These are phyloP conservation scores for Prostheceraeus crozeri DNA, from an alignment of 2,888 invertebrate species.

Conservation along the genomic window DNA sequence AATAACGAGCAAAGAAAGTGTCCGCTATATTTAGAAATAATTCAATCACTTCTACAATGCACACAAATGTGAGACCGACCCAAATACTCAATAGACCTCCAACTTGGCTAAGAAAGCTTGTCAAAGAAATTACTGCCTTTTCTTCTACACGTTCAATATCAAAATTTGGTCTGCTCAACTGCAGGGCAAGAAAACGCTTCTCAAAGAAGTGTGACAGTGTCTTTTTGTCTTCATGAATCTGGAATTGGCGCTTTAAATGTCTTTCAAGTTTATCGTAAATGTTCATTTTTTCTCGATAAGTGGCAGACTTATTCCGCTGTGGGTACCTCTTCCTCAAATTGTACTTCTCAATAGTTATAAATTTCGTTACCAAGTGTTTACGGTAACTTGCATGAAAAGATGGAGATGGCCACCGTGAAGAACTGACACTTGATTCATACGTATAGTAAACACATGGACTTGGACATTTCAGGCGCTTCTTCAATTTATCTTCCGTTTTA, in stretches of 20 bases:
- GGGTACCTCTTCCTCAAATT: too few species aligned
- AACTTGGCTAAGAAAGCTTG: conserved; percentile 36
- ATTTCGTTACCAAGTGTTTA: too few species aligned
- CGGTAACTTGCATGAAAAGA: conserved; percentile 28
- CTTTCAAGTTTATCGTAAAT: background rate
- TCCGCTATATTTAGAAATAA: conserved; percentile 27
- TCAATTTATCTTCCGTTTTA: background rate
- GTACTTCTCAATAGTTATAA: background rate
- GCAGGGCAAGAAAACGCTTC: conserved; percentile 35
- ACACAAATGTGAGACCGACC: conserved; percentile 37
- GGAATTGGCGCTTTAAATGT: background rate
- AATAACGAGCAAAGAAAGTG: too few species aligned
- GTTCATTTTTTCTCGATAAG: too few species aligned
- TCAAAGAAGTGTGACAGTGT: conserved; percentile 26
- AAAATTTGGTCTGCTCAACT: conserved; percentile 33
- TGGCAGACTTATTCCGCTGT: too few species aligned
- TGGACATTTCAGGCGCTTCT: too few species aligned
- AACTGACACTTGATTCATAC: conserved; percentile 34
- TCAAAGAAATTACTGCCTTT: conserved; percentile 36
- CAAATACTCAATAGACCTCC: conserved; percentile 38
- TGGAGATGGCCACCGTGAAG: conserved; percentile 34
- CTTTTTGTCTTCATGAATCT: background rate
- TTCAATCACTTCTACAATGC: conserved; percentile 37
- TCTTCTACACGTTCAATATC: conserved; percentile 34
- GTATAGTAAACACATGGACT: conserved; percentile 32